phyloP scores from a whole-genome alignment of 2,888 invertebrate genomes.

The Augiades crinisus region DNA sequence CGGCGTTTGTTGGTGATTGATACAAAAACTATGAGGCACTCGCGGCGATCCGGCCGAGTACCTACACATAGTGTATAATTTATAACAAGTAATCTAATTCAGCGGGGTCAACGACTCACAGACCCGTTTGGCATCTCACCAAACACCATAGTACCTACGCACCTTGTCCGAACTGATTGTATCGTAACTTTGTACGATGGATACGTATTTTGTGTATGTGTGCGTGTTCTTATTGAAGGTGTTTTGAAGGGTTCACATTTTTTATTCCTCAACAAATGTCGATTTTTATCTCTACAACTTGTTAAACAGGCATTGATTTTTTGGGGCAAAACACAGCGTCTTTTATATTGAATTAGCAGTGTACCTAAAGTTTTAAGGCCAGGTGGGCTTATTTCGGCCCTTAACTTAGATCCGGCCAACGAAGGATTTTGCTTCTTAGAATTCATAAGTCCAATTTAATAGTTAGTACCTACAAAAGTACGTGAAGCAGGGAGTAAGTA shows the following conservation, averaged over 20 bases:
- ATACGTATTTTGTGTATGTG: conserved; percentile 5
- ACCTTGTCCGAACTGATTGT: conserved; percentile 29
- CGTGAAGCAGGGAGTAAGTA: too few relatives aligned
- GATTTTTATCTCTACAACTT: neutral
- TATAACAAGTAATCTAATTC: conserved; percentile 29
- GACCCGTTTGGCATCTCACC: conserved; percentile 42
- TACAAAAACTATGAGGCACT: conserved; percentile 6
- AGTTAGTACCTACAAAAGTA: too few relatives aligned
- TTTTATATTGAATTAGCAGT: too few relatives aligned
- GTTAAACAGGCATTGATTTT: neutral
- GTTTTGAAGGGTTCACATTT: conserved; percentile 4
- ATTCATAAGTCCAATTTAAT: too few relatives aligned
- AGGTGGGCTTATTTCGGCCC: too few relatives aligned
- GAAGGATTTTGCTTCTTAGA: too few relatives aligned
- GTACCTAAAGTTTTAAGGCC: too few relatives aligned
- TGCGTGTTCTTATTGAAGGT: conserved; percentile 1
- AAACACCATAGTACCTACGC: conserved; percentile 32
- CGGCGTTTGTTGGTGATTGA: conserved; percentile 1
- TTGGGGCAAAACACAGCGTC: too few relatives aligned
- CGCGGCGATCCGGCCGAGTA: conserved; percentile 16
- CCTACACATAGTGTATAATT: conserved; percentile 21
- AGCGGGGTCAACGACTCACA: conserved; percentile 38
- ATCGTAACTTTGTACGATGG: conserved; percentile 15
- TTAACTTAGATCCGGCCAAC: too few relatives aligned
- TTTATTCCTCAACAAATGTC: neutral